Evolutionary conservation across 2,888 invertebrate genomes (phyloP), one percentile per base, ranked within the genome.

Genomic region (Acanthopleura granulata): DNA sequence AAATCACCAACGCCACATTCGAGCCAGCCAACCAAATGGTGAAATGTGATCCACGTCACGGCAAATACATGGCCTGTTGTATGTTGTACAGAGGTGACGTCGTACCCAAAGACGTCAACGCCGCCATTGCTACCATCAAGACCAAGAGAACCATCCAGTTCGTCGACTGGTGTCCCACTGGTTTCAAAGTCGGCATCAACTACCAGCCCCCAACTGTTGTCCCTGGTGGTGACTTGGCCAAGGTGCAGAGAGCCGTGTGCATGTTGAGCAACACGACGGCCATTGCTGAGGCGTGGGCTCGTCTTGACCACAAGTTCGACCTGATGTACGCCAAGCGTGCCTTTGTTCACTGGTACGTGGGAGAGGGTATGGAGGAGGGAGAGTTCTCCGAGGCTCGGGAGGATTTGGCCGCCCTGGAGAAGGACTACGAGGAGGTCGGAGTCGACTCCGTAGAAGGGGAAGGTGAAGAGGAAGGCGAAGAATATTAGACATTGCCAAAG

Each of bases 331-430:
- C 57, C 57, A 57, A 57, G 22, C 57, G 57, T 57, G 57, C 57
- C n/a, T 57, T 57, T 12, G 57, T 57, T 22, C 57, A 57, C 57
- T 57, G 57, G 57, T 57, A 57, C 57, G 57, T 57, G 57, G 57
- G 57, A 57, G 57, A 57, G 57, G 57, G 57, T 57, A 57, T 57
- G 57, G 57, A 57, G 22, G 57, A 57, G 57, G 57, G 57, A 57
- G 57, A 57, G 57, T 57, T 57, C 57, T 57, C 57, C 57, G 57
- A 57, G 57, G 57, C 57, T 57, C 57, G 57, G 57, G 57, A 57
- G 57, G 57, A 57, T 57, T 12, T 57, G 3, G 57, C 57, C 22
- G 57, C 57, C 22, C 22, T 57, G 12, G 57, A 57, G 57, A 57
- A 57, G 12, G 57, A 57, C 57, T 57, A 57, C 57, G 57, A 57